phyloP scores from a whole-genome alignment of 2,888 invertebrate species.

The Pachliopta kotzebuea region DNA sequence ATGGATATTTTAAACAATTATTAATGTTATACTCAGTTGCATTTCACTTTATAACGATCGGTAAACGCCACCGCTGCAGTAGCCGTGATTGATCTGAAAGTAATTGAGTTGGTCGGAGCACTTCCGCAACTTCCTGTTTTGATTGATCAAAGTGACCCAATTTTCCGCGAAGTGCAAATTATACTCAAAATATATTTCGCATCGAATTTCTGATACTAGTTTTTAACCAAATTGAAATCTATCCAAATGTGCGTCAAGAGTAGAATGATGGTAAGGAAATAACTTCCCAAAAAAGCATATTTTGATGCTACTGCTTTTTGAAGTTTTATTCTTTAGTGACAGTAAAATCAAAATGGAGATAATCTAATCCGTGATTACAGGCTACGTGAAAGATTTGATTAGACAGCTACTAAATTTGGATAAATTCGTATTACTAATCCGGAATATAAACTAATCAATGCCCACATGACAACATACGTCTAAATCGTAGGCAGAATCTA shows the following conservation, averaged over 20 bases:
- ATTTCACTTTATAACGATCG: background rate
- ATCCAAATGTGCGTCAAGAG: background rate
- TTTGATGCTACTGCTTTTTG: too few species aligned
- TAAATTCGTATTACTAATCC: background rate
- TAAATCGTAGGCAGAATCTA: background rate
- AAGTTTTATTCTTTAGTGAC: too few species aligned
- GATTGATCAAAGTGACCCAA: conserved; percentile 15
- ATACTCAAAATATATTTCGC: background rate
- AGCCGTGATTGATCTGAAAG: conserved; percentile 23
- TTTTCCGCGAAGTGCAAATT: conserved; percentile 1
- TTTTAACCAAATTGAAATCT: background rate
- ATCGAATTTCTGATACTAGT: background rate
- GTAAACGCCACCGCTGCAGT: conserved; percentile 3
- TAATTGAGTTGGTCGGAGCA: conserved; percentile 16
- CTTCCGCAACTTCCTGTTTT: conserved; percentile 15
- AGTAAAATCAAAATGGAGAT: too few species aligned
- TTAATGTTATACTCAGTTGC: background rate
- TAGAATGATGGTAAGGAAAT: too few species aligned
- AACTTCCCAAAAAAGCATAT: too few species aligned
- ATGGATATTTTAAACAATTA: background rate
- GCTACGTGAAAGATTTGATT: too few species aligned
- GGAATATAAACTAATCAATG: background rate
- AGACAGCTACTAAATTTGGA: background rate
- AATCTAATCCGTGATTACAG: too few species aligned
- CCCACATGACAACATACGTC: background rate